A percentile compares a stretch with the other conserved stretches of the same genome.
Evolutionary conservation across 2,797 vertebrate species (phyloP).

Genomic region (Coregonus ussuriensis): DNA sequence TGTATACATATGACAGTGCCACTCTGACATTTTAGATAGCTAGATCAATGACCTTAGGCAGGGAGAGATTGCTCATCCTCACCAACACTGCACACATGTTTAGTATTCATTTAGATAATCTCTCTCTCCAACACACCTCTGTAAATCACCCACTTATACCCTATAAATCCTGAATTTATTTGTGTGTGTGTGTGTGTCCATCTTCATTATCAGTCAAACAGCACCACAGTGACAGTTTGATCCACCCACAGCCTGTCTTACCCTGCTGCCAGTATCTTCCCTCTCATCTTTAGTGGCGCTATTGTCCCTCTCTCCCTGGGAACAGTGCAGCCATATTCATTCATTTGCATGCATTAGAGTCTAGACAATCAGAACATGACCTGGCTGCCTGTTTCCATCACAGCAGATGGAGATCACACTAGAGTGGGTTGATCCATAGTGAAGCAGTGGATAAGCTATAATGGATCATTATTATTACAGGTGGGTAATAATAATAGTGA

Average conservation of each 20-base stretch:
- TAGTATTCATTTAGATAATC: background rate
- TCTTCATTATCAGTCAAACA: background rate
- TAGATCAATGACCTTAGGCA: background rate
- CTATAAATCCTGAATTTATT: background rate
- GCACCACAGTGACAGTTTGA: constrained; percentile 38
- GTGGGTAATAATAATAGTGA: too few species aligned
- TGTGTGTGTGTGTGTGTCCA: background rate
- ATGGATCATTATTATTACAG: too few species aligned
- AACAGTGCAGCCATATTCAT: background rate
- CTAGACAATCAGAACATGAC: background rate
- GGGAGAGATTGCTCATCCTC: background rate
- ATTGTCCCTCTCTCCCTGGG: background rate
- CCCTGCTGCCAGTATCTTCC: constrained; percentile 23
- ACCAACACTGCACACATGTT: background rate
- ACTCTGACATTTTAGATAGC: background rate
- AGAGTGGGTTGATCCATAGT: background rate
- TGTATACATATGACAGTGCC: background rate
- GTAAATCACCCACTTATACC: constrained; percentile 5
- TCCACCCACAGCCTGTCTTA: constrained; percentile 24
- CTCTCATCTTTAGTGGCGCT: background rate
- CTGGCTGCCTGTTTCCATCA: background rate
- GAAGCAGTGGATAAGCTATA: background rate
- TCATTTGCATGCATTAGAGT: constrained; percentile 9
- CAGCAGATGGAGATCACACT: background rate
- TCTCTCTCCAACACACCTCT: constrained; percentile 9